A percentile compares a stretch with the other conserved stretches of the same genome.
Conservation (phyloP, 2,113 vertebrate species). For the Calypte anna region DNA sequence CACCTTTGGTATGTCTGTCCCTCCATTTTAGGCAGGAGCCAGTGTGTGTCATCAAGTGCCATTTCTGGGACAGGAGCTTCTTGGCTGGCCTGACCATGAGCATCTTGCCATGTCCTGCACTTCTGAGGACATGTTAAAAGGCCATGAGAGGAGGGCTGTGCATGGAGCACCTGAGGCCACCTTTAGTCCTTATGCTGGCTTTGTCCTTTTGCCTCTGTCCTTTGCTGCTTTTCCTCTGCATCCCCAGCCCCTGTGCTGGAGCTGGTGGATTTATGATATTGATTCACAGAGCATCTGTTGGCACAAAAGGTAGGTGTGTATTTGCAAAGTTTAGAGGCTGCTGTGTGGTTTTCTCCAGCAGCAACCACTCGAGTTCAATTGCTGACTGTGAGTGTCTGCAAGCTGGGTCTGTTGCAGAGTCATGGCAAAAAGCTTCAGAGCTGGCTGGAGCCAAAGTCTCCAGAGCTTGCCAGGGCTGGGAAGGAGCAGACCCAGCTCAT, state of each 20-base stretch:
- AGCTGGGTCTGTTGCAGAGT: not conserved
- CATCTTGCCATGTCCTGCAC: fast-evolving
- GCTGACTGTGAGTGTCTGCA: not conserved
- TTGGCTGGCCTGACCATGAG: not conserved
- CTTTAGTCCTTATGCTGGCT: not conserved
- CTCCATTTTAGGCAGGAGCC: not conserved
- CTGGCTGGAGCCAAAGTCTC: not conserved
- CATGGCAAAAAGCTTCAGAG: not conserved
- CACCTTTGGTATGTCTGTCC: not conserved
- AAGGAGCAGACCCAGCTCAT: not conserved
- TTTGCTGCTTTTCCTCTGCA: not conserved
- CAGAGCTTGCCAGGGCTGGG: not conserved
- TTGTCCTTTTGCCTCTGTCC: not conserved
- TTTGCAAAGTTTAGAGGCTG: not conserved
- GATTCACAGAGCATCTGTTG: not conserved
- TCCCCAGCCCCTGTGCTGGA: not conserved
- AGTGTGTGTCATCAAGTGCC: not conserved
- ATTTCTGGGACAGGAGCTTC: not conserved
- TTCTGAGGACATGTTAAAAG: fast-evolving
- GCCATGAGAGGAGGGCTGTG: not conserved
- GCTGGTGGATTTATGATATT: not conserved
- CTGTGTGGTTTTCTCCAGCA: not conserved
- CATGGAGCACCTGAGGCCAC: not conserved
- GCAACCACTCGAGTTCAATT: not conserved
- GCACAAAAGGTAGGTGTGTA: not conserved